Evolutionary conservation across 2,888 invertebrate genomes (phyloP).

Genomic region (Drosophila atripex): DNA sequence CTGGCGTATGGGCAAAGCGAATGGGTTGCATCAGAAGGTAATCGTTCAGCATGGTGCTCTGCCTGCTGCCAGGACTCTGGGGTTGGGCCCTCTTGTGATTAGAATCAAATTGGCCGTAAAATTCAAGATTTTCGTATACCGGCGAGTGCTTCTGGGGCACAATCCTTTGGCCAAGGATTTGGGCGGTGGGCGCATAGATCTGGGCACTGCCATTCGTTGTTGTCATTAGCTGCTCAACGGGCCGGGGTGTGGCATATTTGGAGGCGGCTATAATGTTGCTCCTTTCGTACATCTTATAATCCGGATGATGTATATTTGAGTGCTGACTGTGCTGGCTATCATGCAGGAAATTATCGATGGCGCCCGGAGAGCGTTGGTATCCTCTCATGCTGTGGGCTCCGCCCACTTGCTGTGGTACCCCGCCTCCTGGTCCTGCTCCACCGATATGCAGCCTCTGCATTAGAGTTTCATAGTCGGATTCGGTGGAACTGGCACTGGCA

Average conservation of each 20-base stretch:
- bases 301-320: constrained; percentile 62
- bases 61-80: constrained; percentile 84
- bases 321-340: constrained; percentile 48
- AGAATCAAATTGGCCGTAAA: constrained; percentile 86
- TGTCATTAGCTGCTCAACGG: constrained; percentile 84
- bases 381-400: constrained; percentile 31
- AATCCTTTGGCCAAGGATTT: constrained; percentile 74
- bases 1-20: constrained; percentile 84
- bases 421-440: constrained; percentile 15
- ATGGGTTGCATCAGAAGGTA: constrained; percentile 83
- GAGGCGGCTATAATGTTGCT: constrained; percentile 91
- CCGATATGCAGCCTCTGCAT: constrained; percentile 81
- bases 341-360: constrained; percentile 73
- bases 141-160: constrained; percentile 84
- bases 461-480: constrained; percentile 79
- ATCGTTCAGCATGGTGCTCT: constrained; percentile 83
- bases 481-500: constrained; percentile 38
- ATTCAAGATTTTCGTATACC: constrained; percentile 93
- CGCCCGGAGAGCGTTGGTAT: constrained; percentile 73
- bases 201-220: constrained; percentile 35
- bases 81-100: constrained; percentile 90
- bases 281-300: constrained; percentile 87
- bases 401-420: constrained; percentile 3
- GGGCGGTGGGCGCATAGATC: constrained; percentile 64
- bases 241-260: constrained; percentile 91